These are phyloP conservation scores for Charaxes varanes DNA, from an alignment of 1,140 invertebrate species.

Conservation along the genomic window DNA sequence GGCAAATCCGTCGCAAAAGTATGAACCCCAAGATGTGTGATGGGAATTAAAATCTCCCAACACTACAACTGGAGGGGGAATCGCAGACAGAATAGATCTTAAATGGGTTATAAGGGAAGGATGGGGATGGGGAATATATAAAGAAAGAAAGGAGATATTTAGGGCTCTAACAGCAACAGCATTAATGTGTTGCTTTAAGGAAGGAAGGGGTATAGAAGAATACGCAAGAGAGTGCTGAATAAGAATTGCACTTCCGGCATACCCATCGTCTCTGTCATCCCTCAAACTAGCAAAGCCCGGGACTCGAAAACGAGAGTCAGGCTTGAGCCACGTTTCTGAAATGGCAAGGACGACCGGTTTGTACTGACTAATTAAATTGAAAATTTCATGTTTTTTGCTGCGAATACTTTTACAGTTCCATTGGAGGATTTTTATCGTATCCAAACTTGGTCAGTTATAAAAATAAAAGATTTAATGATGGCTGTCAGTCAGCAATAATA, in stretches of 20 bases:
- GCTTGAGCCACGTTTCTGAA: constrained; percentile 1
- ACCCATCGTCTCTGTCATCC: constrained; percentile 22
- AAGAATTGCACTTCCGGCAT: constrained; percentile 3
- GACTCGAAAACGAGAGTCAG: constrained; percentile 13
- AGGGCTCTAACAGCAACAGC: constrained; percentile 1
- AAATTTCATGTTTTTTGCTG: constrained; percentile 1
- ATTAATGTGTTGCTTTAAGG: background rate
- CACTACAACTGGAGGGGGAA: constrained; percentile 7
- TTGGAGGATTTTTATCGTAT: too few species aligned
- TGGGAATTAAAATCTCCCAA: constrained; percentile 11
- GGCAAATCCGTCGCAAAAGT: background rate
- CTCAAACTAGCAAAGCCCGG: constrained; percentile 21
- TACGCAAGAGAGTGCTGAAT: constrained; percentile 4
- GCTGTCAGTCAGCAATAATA: too few species aligned
- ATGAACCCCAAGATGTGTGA: constrained; percentile 4
- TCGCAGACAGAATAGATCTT: constrained; percentile 1
- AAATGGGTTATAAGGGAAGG: background rate
- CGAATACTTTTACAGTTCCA: constrained; percentile 4
- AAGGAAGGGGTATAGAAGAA: constrained; percentile 1
- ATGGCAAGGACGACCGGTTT: constrained; percentile 4
- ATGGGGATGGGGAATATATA: background rate
- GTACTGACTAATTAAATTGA: background rate
- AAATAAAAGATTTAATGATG: too few species aligned
- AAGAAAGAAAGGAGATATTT: background rate
- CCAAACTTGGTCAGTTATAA: too few species aligned